Base-by-base conservation (phyloP, 2,797 vertebrate genomes). In the Pseudotriccus pelzelni region DNA sequence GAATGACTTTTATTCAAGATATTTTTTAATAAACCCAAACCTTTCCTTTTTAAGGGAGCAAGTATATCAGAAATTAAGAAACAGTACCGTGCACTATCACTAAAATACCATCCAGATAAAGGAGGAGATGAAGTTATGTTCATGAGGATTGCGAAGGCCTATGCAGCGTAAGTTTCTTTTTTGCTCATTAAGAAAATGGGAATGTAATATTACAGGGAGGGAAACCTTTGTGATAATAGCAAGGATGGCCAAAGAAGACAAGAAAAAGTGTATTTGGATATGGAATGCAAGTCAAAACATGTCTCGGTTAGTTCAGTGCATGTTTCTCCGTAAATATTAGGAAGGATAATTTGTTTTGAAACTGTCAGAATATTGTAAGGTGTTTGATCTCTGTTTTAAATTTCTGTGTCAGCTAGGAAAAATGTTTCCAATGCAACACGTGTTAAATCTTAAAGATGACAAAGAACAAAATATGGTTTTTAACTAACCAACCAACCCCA, bases 61-160 rank as follows among this genome's bases (percentile, higher is more conserved):
- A 98, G 98, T 50, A 79, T 99, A 86, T 97, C 98, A 10, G 99
- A 99, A 98, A 99, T 99, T 95, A 99, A 99, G 98, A 99, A 99
- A 90, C 99, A 99, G 49, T 99, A 99, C 96, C 99, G 98, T 87
- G 97, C 99, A n/a, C 97, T 99, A 4, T 99, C 99, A 1, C 98
- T 99, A 47, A 99, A 99, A 96, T 98, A 96, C 94, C 99, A 99
- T 94, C 99, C 99, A 55, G 99, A 99, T 97, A 99, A 99, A 99
- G 98, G 99, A 93, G 99, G 99, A 24, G 99, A 99, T 96, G 99
- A 99, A 97, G 98, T 98, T 81, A 98, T 98, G 94, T 99, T 99
- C 96, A 99, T 99, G 99, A 99, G 98, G 96, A 99, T 99, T 94
- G 99, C 99, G 84, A 99, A 99, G 97, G 99, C 99, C 72, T 99